Base-by-base conservation (phyloP, 30 jellyfish, hydroid and myxozoan species). In the Mastigias papua region DNA sequence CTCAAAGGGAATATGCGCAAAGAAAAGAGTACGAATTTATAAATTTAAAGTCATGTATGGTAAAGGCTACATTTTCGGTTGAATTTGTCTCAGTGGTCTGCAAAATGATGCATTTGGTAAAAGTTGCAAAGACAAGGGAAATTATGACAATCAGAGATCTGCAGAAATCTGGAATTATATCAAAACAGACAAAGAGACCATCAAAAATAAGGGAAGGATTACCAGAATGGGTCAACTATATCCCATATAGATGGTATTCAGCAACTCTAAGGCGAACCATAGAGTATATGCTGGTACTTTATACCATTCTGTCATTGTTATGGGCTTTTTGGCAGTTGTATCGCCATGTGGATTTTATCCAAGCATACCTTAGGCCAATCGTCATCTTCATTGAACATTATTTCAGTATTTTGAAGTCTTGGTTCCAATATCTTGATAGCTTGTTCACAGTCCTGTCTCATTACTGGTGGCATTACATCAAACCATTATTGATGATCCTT, bases 311-410 rank as follows among this genome's bases (percentile, higher is more conserved):
- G 72, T 91, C 99, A 27, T 65, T 95, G 30, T 63, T 87, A 11
- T 95, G 99, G 99, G 99, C 99, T 0, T 73, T 95, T 51, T 95
- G 99, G 99, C 99, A 95, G 96, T 87, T 95, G 30, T 87, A 95
- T 63, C 96, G 95, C 33, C 98, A 95, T 81, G 99, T 95, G 71
- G 97, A 87, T 86, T 95, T 95, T 77, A 90, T 95, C 29, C 81
- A 89, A 27, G 61, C 93, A 29, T 95, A 84, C 85, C 46, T 95
- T 76, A 77, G 74, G 78, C 99, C 99, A 11, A 57, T 95, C 29
- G 74, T 90, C 19, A 61, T 27, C 23, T 80, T 95, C 75, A 37
- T 95, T 57, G 98, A 90, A 88, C 78, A 83, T 61, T 95, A 95
- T 61, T 67, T 95, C 66, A 62, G 90, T 27, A 60, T 95, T 21